phyloP scores from a whole-genome alignment of 2,888 invertebrate species.

The Scaptomyza tumidula region DNA sequence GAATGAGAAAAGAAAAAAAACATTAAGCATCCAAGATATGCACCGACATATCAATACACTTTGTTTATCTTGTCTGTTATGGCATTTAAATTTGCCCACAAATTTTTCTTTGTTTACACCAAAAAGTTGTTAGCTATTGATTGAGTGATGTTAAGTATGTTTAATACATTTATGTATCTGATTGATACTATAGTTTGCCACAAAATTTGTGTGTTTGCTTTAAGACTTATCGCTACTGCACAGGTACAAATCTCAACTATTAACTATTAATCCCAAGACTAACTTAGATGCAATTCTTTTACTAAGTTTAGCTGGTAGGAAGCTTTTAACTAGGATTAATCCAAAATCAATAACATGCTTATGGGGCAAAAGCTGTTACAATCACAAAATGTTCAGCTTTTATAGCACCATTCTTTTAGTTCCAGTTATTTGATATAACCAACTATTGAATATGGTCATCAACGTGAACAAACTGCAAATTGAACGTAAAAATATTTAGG shows the following conservation, averaged over 20 bases:
- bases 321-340: too few relatives aligned
- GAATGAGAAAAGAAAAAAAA: not conserved
- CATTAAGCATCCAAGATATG: not conserved
- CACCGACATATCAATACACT: slow-evolving; percentile 25
- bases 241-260: not conserved
- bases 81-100: not conserved
- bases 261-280: not conserved
- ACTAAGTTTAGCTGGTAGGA: too few relatives aligned
- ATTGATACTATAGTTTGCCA: too few relatives aligned
- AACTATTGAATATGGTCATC: too few relatives aligned
- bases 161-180: not conserved
- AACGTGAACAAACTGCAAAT: too few relatives aligned
- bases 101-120: not conserved
- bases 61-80: not conserved
- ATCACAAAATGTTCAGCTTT: too few relatives aligned
- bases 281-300: not conserved
- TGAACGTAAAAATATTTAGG: too few relatives aligned
- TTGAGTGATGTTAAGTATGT: not conserved
- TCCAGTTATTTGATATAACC: too few relatives aligned
- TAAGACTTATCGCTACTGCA: not conserved
- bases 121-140: not conserved
- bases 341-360: too few relatives aligned
- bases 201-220: not conserved
- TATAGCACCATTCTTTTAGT: too few relatives aligned
- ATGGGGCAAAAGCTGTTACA: too few relatives aligned